Base-by-base conservation (phyloP, 2,888 invertebrate species). In the Drosophila eohydei region DNA sequence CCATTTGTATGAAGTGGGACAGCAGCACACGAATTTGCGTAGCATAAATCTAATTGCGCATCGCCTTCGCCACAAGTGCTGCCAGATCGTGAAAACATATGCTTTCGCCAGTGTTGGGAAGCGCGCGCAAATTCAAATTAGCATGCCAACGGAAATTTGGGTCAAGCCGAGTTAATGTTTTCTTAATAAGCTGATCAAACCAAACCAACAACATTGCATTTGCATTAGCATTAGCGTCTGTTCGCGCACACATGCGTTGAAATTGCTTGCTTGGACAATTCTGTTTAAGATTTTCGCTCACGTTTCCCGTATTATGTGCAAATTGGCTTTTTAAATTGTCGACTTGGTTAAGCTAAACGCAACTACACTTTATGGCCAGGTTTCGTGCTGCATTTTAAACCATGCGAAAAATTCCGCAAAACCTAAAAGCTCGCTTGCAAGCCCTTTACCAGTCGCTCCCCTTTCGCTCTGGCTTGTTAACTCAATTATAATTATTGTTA, bases 321-420 rank as follows among this genome's bases (percentile, higher is more conserved):
- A 91, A 91, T 91, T 91, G 91, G 88, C 81, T 80, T 90, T 89
- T 91, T 87, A 90, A 90, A 90, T 90, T 84, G 87, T 87, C 79
- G 81, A 90, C 78, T 89, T 85, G 89, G 76, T 81, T 84, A 75
- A 78, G 81, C 83, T 84, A 91, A 91, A 81, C 86, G 91, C 86
- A 90, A 77, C 78, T 86, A 85, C 89, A 87, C 80, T 89, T 91
- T 91, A 91, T 91, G 84, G 83, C 81, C 84, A 83, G 78, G 87
- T 83, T 80, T 79, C 83, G 90, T 85, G 84, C 65, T 84, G 91
- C 91, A 91, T 91, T 91, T 91, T 84, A 87, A 91, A 85, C 65
- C 82, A 83, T 83, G 89, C 83, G 83, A 90, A 85, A 89, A 85
- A 88, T 88, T 63, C 75, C 71, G 69, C 85, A 68, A 50, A 72